Evolutionary conservation across 2,113 vertebrate species (phyloP).

Genomic region (Galeopterus variegatus): DNA sequence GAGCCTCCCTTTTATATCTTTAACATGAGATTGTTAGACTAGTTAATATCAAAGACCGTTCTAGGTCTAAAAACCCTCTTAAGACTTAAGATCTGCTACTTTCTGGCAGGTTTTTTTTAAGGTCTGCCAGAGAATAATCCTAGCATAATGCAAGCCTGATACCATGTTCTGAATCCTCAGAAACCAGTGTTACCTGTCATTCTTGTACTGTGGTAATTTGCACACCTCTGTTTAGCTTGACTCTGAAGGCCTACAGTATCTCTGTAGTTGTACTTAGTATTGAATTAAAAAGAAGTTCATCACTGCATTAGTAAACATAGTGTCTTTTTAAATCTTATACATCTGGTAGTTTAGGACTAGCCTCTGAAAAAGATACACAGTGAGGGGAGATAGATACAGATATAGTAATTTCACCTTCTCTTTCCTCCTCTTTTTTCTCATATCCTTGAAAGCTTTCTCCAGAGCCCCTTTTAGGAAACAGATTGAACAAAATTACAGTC

Average conservation of each 20-base stretch:
- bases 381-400: background rate
- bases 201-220: background rate
- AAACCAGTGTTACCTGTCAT: background rate
- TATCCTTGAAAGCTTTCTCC: conserved; percentile 57
- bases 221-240: background rate
- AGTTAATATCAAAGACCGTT: conserved; percentile 49
- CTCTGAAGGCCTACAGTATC: background rate
- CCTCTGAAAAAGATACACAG: background rate
- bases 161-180: conserved; percentile 10
- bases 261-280: background rate
- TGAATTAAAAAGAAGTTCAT: conserved; percentile 18
- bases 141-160: background rate
- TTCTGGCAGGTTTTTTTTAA: background rate
- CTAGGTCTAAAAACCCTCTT: background rate
- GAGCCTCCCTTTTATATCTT: conserved; percentile 53
- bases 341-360: conserved; percentile 28
- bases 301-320: background rate
- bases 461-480: conserved; percentile 61
- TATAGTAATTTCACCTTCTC: background rate
- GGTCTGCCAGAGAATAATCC: conserved; percentile 13
- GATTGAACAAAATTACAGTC: conserved; percentile 75
- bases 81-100: conserved; percentile 41
- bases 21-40: conserved; percentile 34
- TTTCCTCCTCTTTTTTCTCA: background rate
- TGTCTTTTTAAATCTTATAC: background rate